phyloP scores from a whole-genome alignment of 2,113 vertebrate genomes.

The Macaca mulatta region DNA sequence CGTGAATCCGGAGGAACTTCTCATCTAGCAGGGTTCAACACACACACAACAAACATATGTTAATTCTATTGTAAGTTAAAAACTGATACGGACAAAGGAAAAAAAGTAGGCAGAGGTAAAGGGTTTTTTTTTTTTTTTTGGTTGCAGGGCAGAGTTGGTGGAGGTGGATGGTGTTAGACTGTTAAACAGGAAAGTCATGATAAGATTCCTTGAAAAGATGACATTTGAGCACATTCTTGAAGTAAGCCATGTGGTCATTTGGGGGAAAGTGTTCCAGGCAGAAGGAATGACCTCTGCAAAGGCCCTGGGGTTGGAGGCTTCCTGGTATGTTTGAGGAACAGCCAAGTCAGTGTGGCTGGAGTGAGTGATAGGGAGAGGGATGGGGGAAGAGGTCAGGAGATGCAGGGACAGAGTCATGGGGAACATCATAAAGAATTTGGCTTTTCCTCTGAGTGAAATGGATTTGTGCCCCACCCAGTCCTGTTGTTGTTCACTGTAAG shows the following conservation, averaged over 20 bases:
- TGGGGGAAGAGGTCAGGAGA: neutral
- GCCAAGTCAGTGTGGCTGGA: neutral
- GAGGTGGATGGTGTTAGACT: neutral
- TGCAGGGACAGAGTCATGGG: too few relatives aligned
- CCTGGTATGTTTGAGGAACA: neutral
- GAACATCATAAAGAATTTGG: neutral
- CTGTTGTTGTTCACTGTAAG: neutral
- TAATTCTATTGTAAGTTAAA: neutral
- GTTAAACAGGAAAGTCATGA: neutral
- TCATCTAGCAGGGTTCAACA: neutral
- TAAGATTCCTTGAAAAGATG: neutral
- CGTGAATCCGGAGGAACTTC: neutral
- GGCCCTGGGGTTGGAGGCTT: neutral
- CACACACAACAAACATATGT: neutral
- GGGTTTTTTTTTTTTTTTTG: neutral
- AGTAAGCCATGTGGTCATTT: neutral
- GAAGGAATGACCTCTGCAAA: neutral
- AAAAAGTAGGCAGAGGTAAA: neutral
- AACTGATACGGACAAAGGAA: neutral
- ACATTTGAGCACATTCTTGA: neutral
- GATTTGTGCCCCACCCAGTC: neutral
- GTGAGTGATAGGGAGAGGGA: neutral
- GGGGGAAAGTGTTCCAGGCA: neutral
- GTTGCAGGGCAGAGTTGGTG: neutral
- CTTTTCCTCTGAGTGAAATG: neutral